phyloP scores from a whole-genome alignment of 2,113 vertebrate species.

The Uria aalge region DNA sequence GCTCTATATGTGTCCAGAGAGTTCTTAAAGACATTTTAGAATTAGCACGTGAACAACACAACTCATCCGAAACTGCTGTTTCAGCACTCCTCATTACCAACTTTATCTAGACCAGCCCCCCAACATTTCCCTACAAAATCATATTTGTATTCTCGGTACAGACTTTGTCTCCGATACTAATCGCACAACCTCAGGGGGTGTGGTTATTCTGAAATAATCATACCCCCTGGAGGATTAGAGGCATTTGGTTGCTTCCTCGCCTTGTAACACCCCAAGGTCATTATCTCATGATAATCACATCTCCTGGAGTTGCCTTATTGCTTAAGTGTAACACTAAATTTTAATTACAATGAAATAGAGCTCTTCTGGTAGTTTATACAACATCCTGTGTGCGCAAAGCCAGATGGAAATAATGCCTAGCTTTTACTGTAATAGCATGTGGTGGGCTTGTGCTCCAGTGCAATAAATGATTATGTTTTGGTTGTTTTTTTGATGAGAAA shows the following conservation, averaged over 20 bases:
- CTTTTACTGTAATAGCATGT: constrained; percentile 72
- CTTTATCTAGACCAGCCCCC: constrained; percentile 52
- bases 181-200: constrained; percentile 59
- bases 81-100: constrained; percentile 65
- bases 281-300: constrained; percentile 84
- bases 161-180: constrained; percentile 59
- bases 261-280: constrained; percentile 79
- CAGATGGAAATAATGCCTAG: constrained; percentile 78
- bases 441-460: constrained; percentile 52
- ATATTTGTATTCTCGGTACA: constrained; percentile 64
- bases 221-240: constrained; percentile 68
- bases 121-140: constrained; percentile 57
- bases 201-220: constrained; percentile 72
- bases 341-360: constrained; percentile 85
- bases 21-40: constrained; percentile 69
- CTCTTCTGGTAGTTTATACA: constrained; percentile 78
- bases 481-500: constrained; percentile 13
- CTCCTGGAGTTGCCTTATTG: constrained; percentile 80
- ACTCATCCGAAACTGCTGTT: constrained; percentile 62
- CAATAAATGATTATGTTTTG: constrained; percentile 61
- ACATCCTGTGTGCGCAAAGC: constrained; percentile 78
- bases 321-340: constrained; percentile 83
- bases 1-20: constrained; percentile 74
- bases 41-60: constrained; percentile 66
- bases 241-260: constrained; percentile 77